Base-by-base conservation (phyloP, 2,113 vertebrate species). In the Urocynchramus pylzowi region DNA sequence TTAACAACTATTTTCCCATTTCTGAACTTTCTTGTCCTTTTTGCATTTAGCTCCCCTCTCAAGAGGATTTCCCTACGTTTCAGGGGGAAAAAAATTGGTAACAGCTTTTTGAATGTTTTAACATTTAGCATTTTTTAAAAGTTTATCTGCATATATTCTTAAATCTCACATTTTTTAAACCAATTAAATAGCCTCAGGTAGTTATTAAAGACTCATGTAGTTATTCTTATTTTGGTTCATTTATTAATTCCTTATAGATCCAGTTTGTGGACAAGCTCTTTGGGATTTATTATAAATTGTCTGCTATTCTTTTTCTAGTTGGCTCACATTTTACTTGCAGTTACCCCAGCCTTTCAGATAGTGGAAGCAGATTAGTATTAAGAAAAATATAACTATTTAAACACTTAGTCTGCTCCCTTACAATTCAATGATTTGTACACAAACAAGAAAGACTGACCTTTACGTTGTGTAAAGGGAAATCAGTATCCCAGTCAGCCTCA, bases 81-180 rank as follows among this genome's bases (percentile, higher is more conserved):
- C 33, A 28, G 6, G 1, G 3, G 9, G 4, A 4, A 11, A 9
- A 24, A 19, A 54, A 11, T 4, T 2, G 1, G 1, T 31, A 84
- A 53, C 20, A 74, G 14, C 16, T 85, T 90, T 77, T 31, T 61
- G 7, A 88, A 67, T 9, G 16, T 59, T 59, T 26, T 59, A 59
- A 35, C 15, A 59, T 59, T 35, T 59, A 35, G 24, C 22, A 37
- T 10, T 6, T 82, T 81, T 94, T 28, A 89, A 61, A 42, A 70
- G 5, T 65, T 85, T 59, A 85, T 73, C 27, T 88, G 31, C 33
- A 60, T 53, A 37, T n/a, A 64, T 49, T 75, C 41, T 47, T 61
- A 74, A 56, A 70, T 64, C 4, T 65, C 4, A 3, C 30, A 49
- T 26, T 57, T 56, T n/a, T 67, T 5, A 82, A 84, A 73, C 24